Evolutionary conservation across 2,113 vertebrate species (phyloP).

Genomic region (Bubo scandiacus): DNA sequence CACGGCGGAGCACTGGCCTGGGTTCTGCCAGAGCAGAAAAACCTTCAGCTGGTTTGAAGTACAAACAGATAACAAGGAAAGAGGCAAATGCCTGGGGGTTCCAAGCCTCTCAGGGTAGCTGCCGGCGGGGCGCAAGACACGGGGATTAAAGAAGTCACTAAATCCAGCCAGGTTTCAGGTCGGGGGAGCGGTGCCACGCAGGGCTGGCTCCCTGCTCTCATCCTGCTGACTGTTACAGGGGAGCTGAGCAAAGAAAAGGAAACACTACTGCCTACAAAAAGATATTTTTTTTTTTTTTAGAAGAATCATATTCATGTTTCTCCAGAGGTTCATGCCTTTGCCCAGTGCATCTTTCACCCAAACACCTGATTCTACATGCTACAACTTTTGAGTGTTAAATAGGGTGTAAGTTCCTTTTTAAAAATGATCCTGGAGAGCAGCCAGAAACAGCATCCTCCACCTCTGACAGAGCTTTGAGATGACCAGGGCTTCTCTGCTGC

Average conservation of each 20-base stretch:
- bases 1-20: fast-evolving
- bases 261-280: neutral
- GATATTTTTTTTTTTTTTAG: no score
- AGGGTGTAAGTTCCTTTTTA: fast-evolving
- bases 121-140: no score
- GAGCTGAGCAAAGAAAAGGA: neutral
- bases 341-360: neutral
- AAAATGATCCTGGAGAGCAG: neutral
- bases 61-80: fast-evolving
- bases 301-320: neutral
- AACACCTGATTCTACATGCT: neutral
- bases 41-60: neutral
- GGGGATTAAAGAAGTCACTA: neutral
- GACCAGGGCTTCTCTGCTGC: neutral
- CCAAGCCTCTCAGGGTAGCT: neutral
- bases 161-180: neutral
- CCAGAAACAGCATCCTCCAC: neutral
- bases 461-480: neutral
- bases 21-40: neutral
- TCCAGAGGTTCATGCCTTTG: neutral
- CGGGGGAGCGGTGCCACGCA: neutral
- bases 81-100: neutral
- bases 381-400: neutral
- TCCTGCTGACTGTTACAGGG: neutral
- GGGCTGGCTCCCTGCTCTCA: neutral